These are phyloP conservation scores for Nymphalis io DNA, from an alignment of 1,140 invertebrate species.

Conservation along the genomic window DNA sequence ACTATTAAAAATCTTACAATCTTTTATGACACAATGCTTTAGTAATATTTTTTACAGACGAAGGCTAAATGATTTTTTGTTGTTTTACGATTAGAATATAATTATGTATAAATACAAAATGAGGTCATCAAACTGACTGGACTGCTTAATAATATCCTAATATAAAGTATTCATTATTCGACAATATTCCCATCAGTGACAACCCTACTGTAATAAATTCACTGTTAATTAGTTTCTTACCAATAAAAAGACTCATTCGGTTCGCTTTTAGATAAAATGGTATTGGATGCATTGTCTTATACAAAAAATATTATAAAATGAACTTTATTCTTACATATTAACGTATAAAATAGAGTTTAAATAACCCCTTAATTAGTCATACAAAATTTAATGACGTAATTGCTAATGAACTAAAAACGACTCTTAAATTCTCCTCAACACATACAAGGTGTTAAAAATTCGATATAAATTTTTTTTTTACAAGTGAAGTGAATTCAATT, in stretches of 20 bases:
- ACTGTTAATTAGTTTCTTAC: constrained; percentile 34
- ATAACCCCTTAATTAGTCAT: constrained; percentile 26
- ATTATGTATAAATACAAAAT: no score
- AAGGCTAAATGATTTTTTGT: no score
- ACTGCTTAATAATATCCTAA: no score
- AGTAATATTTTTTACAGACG: no score
- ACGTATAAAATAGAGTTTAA: constrained; percentile 1
- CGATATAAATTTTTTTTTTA: no score
- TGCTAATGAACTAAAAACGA: not conserved
- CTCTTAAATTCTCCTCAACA: not conserved
- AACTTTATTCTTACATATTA: not conserved
- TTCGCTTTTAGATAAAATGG: constrained; percentile 23
- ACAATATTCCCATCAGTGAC: not conserved
- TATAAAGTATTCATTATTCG: no score
- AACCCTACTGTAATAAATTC: constrained; percentile 28
- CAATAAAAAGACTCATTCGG: constrained; percentile 30
- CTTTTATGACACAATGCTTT: no score
- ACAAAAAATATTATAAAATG: constrained; percentile 1
- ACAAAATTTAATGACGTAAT: constrained; percentile 21
- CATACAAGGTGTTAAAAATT: no score
- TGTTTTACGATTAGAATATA: no score
- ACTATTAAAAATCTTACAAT: not conserved
- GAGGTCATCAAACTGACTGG: no score
- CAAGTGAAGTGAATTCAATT: no score
- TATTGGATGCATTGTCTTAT: not conserved